Evolutionary conservation across 2,113 vertebrate genomes (phyloP).

Genomic region (Hypomesus transpacificus): DNA sequence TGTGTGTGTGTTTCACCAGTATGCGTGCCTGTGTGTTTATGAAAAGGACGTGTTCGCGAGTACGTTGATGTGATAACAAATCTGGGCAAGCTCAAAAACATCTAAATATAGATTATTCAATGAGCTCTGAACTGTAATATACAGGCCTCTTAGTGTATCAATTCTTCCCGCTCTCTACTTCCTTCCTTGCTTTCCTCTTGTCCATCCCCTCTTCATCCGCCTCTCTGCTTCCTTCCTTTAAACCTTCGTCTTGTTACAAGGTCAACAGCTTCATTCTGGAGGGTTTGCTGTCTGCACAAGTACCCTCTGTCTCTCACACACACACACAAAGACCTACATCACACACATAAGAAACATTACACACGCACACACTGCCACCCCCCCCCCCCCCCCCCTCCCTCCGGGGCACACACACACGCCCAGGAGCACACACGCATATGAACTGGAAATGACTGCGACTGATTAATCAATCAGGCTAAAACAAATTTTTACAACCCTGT

Average conservation of each 20-base stretch:
- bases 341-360: slow-evolving; percentile 17
- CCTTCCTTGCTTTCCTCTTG: not conserved
- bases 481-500: slow-evolving; percentile 65
- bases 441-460: slow-evolving; percentile 49
- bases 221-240: not conserved
- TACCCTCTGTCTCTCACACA: slow-evolving; percentile 1
- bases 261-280: slow-evolving; percentile 18
- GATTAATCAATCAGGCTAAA: slow-evolving; percentile 76
- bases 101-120: too few relatives aligned
- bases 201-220: not conserved
- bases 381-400: slow-evolving; percentile 2
- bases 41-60: too few relatives aligned
- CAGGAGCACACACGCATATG: slow-evolving; percentile 39
- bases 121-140: not conserved
- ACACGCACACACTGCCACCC: slow-evolving; percentile 27
- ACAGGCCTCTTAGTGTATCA: not conserved
- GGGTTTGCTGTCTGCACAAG: too few relatives aligned
- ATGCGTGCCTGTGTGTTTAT: too few relatives aligned
- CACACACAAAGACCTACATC: slow-evolving; percentile 7
- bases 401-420: not conserved
- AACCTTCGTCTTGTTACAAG: not conserved
- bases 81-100: too few relatives aligned
- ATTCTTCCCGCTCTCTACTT: not conserved
- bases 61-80: too few relatives aligned
- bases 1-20: too few relatives aligned